A percentile compares a stretch with the other conserved stretches of the same genome.
phyloP scores from a whole-genome alignment of 2,113 vertebrate genomes.

The Muscicapa adusta region DNA sequence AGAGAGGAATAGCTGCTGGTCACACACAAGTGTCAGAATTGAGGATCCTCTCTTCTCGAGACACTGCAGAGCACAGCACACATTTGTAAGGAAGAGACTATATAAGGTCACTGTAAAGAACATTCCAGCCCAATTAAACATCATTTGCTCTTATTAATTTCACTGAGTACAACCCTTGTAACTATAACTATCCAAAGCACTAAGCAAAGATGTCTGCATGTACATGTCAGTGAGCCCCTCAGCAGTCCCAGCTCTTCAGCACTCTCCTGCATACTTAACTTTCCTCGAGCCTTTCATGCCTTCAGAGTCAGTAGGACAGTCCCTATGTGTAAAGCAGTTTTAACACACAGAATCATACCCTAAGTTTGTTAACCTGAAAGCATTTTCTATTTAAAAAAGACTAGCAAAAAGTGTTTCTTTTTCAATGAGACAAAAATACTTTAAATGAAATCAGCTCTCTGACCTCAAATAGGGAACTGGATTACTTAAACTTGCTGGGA shows the following conservation, averaged over 20 bases:
- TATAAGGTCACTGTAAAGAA: neutral
- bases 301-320: neutral
- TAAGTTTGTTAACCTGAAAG: neutral
- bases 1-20: neutral
- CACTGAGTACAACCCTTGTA: neutral
- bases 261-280: neutral
- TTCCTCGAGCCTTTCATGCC: neutral
- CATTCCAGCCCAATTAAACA: neutral
- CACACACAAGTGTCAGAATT: neutral
- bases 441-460: neutral
- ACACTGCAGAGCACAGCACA: neutral
- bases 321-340: neutral
- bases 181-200: neutral
- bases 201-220: neutral
- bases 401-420: neutral
- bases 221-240: neutral
- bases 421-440: neutral
- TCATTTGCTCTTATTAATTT: neutral
- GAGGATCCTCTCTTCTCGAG: neutral
- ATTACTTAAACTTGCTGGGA: neutral
- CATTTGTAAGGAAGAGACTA: neutral
- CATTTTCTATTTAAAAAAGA: neutral
- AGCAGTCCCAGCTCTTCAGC: neutral
- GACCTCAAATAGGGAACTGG: neutral
- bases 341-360: neutral